A percentile compares a stretch with the other conserved stretches of the same genome.
Conservation (phyloP, 1,140 invertebrate genomes). For the Aphidius ervi region DNA sequence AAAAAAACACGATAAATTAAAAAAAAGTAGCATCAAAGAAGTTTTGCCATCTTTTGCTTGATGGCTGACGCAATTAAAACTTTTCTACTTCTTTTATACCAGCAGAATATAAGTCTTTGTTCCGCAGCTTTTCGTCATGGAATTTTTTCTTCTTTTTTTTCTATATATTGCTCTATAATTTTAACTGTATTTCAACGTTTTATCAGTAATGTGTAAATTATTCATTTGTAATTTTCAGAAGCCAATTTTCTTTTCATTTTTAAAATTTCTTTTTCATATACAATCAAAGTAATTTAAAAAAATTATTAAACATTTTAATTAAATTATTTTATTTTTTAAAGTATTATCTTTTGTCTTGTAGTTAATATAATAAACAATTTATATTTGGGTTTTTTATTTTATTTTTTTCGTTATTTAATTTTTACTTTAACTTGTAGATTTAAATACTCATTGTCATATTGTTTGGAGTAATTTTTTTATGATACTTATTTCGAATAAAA, state of each 20-base stretch:
- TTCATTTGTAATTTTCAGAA: constrained; percentile 8
- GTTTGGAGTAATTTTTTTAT: too few species aligned
- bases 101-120: constrained; percentile 45
- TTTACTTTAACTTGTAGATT: too few species aligned
- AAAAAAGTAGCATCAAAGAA: background rate
- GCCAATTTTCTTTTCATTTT: background rate
- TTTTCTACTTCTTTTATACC: constrained; percentile 39
- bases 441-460: too few species aligned
- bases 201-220: constrained; percentile 6
- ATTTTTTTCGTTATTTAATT: too few species aligned
- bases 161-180: constrained; percentile 6
- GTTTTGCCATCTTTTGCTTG: constrained; percentile 1
- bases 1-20: background rate
- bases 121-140: constrained; percentile 17
- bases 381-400: too few species aligned
- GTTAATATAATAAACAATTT: too few species aligned
- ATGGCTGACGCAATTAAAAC: constrained; percentile 48
- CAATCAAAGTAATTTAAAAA: too few species aligned
- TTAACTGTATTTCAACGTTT: background rate
- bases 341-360: too few species aligned
- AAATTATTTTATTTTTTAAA: too few species aligned
- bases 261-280: background rate
- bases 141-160: constrained; percentile 12
- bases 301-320: too few species aligned
- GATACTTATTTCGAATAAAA: too few species aligned